Percentiles rank a stretch among this genome's conserved stretches.
These are phyloP conservation scores for Bombus waltoni DNA, from an alignment of 1,140 invertebrate genomes.

Conservation along the genomic window DNA sequence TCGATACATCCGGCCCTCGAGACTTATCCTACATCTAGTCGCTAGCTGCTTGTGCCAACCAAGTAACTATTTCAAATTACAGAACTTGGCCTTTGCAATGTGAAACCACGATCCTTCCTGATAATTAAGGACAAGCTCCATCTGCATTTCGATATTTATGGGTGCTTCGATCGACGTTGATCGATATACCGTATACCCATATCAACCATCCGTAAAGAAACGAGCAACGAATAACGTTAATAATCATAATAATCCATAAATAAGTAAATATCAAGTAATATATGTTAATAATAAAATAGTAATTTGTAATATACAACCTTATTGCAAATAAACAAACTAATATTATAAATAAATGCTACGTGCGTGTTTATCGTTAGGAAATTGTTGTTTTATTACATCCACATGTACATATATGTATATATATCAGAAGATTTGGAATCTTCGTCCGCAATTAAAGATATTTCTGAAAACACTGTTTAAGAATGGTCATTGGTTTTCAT, in stretches of 20 bases:
- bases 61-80: conserved; percentile 5
- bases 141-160: not conserved
- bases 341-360: no score
- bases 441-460: not conserved
- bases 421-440: not conserved
- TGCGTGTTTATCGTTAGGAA: no score
- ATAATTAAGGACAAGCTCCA: not conserved
- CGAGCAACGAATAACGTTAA: no score
- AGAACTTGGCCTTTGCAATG: not conserved
- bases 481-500: conserved; percentile 53
- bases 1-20: conserved; percentile 20
- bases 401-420: not conserved
- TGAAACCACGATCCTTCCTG: not conserved
- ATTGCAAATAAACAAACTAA: not conserved
- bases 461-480: not conserved
- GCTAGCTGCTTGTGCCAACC: not conserved
- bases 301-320: no score
- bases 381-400: not conserved
- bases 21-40: conserved; percentile 6
- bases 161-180: not conserved
- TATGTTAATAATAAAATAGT: no score
- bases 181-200: no score
- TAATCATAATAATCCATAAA: no score
- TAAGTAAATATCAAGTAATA: no score
- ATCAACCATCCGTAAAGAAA: no score